These are phyloP conservation scores for Agriotes lineatus DNA, from an alignment of 2,888 invertebrate genomes.

Conservation along the genomic window DNA sequence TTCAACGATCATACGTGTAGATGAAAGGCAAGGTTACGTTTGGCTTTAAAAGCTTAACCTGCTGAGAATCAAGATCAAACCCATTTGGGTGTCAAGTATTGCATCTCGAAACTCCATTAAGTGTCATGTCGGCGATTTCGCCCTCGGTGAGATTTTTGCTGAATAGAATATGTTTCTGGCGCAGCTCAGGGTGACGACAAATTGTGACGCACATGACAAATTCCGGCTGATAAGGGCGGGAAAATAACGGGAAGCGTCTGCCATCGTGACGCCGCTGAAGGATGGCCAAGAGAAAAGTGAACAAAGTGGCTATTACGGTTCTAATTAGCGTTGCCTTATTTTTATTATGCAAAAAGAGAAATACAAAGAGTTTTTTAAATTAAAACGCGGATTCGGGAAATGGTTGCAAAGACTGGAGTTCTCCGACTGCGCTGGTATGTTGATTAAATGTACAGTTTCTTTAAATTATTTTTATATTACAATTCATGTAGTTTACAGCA, in stretches of 20 bases:
- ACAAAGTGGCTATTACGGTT: slow-evolving; percentile 12
- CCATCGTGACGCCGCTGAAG: background rate
- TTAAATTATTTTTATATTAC: too few species aligned
- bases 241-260: background rate
- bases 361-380: background rate
- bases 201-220: background rate
- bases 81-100: slow-evolving; percentile 11
- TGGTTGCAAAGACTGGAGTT: background rate
- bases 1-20: background rate
- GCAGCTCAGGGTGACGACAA: background rate
- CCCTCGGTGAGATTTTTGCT: background rate
- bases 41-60: background rate
- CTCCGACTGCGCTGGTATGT: too few species aligned
- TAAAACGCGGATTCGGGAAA: background rate
- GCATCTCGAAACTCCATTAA: background rate
- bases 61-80: slow-evolving; percentile 3
- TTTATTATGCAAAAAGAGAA: background rate
- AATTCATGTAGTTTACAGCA: too few species aligned
- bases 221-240: background rate
- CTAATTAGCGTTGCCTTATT: slow-evolving; percentile 8
- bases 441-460: too few species aligned
- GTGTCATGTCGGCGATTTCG: slow-evolving; percentile 1
- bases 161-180: slow-evolving; percentile 1
- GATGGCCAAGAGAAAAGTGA: background rate
- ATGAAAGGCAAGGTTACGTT: background rate